phyloP scores from a whole-genome alignment of 2,888 invertebrate genomes.

The Amitus sp. region DNA sequence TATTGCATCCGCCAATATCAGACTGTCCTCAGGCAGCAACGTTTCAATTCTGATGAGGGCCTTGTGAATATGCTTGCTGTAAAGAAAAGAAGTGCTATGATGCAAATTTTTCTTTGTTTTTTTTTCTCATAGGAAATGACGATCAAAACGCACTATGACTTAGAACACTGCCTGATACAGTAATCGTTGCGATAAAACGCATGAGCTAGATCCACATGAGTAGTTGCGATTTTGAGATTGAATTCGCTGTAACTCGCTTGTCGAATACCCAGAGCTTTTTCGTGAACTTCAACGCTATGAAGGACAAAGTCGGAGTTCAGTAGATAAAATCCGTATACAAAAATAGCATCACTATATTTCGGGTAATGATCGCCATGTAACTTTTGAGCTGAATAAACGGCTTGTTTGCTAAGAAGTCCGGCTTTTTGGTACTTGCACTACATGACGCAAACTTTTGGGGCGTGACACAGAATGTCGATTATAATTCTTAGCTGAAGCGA shows the following conservation, averaged over 20 bases:
- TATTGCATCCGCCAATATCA: slow-evolving; percentile 88
- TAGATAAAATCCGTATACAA: slow-evolving; percentile 91
- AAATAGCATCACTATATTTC: slow-evolving; percentile 83
- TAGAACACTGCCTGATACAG: slow-evolving; percentile 85
- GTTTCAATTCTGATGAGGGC: slow-evolving; percentile 85
- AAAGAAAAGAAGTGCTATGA: slow-evolving; percentile 23
- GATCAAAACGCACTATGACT: slow-evolving; percentile 73
- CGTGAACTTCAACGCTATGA: slow-evolving; percentile 87
- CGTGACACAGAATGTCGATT: slow-evolving; percentile 86
- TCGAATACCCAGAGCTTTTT: slow-evolving; percentile 79
- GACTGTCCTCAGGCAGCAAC: slow-evolving; percentile 83
- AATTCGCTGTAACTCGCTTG: slow-evolving; percentile 82
- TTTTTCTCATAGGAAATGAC: neutral
- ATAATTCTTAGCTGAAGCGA: slow-evolving; percentile 75
- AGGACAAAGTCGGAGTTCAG: slow-evolving; percentile 87
- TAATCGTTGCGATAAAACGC: slow-evolving; percentile 93
- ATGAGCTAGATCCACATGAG: slow-evolving; percentile 93
- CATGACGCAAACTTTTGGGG: slow-evolving; percentile 89
- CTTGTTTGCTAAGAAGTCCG: slow-evolving; percentile 84
- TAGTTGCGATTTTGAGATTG: slow-evolving; percentile 89
- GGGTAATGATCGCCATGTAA: slow-evolving; percentile 77
- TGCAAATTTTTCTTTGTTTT: neutral
- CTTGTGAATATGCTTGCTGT: slow-evolving; percentile 81
- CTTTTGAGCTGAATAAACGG: slow-evolving; percentile 76
- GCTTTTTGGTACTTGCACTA: slow-evolving; percentile 87